Evolutionary conservation across 2,797 vertebrate species (phyloP), one percentile per base, ranked within the genome.

Genomic region (Sardinella longiceps): DNA sequence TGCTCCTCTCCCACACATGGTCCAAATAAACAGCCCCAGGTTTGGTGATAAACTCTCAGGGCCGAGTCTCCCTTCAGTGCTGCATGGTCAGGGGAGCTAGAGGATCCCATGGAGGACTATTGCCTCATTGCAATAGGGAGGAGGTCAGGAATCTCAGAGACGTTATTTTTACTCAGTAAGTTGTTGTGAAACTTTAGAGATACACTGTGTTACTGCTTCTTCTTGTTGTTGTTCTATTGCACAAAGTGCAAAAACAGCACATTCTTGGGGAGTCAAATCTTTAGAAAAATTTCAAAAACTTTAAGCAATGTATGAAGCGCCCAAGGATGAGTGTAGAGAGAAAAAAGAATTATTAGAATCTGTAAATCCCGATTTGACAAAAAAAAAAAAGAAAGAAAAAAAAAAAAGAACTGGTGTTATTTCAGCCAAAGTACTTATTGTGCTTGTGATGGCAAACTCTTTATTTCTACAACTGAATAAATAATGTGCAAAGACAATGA

Each of bases 1-100:
- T 88, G 84, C 50, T 87, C 88, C 89, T 91, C 87, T 43, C 87
- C 89, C 93, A 94, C 94, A 95, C 91, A 92, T 94, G 92, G 90
- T 93, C 91, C 87, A 92, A 87, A 94, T 94, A 92, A 93, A 93
- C 89, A 89, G 85, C 14, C 56, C 53, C 33, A 60, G 81, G 80
- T 70, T 74, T 74, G 66, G 66, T 74, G 66, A 74, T 74, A 74
- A 74, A 74, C 66, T 18, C 66, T 18, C 30, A n/a, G 11, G 37
- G 66, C 15, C 37, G 33, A 18, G 50, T 51, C 51, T 53, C 51
- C 3, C 14, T 1, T 0, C 66, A 20, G 30, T 15, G 15, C 30
- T 74, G 43, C 4, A 4, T 43, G 43, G 43, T 4, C 0, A 14
- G 63, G 15, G 33, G 25, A 15, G 33, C 66, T 37, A 5, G 66